These are phyloP conservation scores for Drosophila pruinosa DNA, from an alignment of 1,140 invertebrate genomes.

Conservation along the genomic window DNA sequence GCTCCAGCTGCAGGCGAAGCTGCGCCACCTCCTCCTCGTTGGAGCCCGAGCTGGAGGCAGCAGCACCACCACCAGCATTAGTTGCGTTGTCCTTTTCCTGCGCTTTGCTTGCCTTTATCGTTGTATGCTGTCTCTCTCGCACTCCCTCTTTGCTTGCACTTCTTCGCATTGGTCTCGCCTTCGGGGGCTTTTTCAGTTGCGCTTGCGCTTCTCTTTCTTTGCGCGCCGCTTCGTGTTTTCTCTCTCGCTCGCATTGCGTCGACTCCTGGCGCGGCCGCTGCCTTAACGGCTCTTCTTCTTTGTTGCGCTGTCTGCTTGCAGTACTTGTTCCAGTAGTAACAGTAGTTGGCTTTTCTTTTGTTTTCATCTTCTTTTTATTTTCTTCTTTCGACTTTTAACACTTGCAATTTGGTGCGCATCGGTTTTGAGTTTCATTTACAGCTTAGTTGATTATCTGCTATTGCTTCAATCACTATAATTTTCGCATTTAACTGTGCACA, in stretches of 20 bases:
- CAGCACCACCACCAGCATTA: background rate
- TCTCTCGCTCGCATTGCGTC: slow-evolving; percentile 50
- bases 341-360: slow-evolving; percentile 35
- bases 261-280: background rate
- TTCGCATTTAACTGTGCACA: slow-evolving; percentile 28
- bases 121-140: background rate
- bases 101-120: background rate
- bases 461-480: slow-evolving; percentile 22
- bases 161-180: background rate
- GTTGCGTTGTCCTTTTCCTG: background rate
- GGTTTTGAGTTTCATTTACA: background rate
- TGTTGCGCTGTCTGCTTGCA: slow-evolving; percentile 4
- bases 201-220: slow-evolving; percentile 47
- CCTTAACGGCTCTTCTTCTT: slow-evolving; percentile 18
- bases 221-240: slow-evolving; percentile 33
- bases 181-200: slow-evolving; percentile 11
- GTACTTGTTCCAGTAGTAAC: background rate
- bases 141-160: background rate
- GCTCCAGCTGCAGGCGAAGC: slow-evolving; percentile 43
- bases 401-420: slow-evolving; percentile 41
- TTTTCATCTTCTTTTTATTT: slow-evolving; percentile 48
- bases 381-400: slow-evolving; percentile 19
- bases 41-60: background rate
- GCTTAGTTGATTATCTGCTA: background rate
- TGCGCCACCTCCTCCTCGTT: slow-evolving; percentile 14